A percentile compares a stretch with the other conserved stretches of the same genome.
Conservation (phyloP, 2,888 invertebrate species). For the Chirona hameri region DNA sequence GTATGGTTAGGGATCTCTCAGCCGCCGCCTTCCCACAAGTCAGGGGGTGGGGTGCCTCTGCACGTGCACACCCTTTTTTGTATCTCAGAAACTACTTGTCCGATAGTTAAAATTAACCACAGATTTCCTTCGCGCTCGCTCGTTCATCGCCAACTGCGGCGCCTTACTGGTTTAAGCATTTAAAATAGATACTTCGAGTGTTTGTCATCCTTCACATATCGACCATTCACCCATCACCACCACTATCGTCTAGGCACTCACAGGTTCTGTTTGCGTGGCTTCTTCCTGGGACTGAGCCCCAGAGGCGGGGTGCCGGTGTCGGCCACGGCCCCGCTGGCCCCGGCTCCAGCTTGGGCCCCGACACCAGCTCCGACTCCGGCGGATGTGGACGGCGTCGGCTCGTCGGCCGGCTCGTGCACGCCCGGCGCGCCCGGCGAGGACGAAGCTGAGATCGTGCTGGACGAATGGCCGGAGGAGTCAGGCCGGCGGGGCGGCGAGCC, state of each 20-base stretch:
- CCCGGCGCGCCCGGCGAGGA: slow-evolving; percentile 71
- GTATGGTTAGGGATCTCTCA: no score
- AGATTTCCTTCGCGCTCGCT: no score
- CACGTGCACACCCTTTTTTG: no score
- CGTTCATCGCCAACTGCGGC: no score
- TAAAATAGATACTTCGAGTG: no score
- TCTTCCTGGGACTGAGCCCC: slow-evolving; percentile 76
- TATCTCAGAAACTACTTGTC: no score
- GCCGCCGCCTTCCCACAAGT: no score
- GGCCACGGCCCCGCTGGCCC: slow-evolving; percentile 6
- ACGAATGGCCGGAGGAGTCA: slow-evolving; percentile 49
- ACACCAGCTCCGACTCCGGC: not conserved
- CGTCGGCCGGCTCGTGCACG: slow-evolving; percentile 45
- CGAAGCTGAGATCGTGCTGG: slow-evolving; percentile 82
- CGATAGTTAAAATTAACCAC: no score
- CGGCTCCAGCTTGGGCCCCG: not conserved
- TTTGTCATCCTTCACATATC: no score
- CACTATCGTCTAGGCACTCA: slow-evolving; percentile 51
- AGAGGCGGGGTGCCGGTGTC: slow-evolving; percentile 39
- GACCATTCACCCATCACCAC: no score
- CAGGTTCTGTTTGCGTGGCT: slow-evolving; percentile 85
- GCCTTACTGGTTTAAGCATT: no score
- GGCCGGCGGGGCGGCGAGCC: slow-evolving; percentile 45
- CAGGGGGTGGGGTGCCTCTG: no score
- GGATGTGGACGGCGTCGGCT: slow-evolving; percentile 1